These are phyloP conservation scores for Cantharis lateralis DNA, from an alignment of 2,888 invertebrate genomes.

Conservation along the genomic window DNA sequence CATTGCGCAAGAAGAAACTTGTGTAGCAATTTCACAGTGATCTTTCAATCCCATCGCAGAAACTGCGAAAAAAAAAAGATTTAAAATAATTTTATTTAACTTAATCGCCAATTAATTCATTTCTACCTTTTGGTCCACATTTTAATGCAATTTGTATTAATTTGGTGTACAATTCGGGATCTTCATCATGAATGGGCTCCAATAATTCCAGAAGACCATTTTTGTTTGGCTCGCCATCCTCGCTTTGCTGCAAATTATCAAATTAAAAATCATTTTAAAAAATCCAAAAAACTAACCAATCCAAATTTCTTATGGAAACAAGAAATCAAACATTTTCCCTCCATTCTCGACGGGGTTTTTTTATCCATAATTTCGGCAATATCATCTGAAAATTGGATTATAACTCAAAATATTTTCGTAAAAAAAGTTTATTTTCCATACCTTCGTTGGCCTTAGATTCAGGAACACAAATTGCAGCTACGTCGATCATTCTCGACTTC, in stretches of 20 bases:
- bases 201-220: slow-evolving; percentile 48
- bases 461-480: slow-evolving; percentile 9
- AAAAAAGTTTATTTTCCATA: neutral
- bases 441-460: slow-evolving; percentile 20
- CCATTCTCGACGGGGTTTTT: slow-evolving; percentile 51
- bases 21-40: slow-evolving; percentile 18
- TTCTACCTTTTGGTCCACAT: slow-evolving; percentile 53
- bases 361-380: slow-evolving; percentile 45
- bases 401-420: too few species aligned
- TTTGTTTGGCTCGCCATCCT: slow-evolving; percentile 22
- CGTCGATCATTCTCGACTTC: slow-evolving; percentile 5
- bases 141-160: slow-evolving; percentile 52
- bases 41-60: slow-evolving; percentile 2
- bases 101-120: neutral
- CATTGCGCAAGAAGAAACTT: slow-evolving; percentile 7
- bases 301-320: slow-evolving; percentile 57
- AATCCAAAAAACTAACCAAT: slow-evolving; percentile 50
- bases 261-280: neutral
- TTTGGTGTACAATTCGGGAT: slow-evolving; percentile 48
- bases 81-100: neutral
- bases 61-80: slow-evolving; percentile 3
- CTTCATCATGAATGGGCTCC: slow-evolving; percentile 50
- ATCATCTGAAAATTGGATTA: slow-evolving; percentile 31
- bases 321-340: slow-evolving; percentile 56
- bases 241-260: slow-evolving; percentile 23